Base-by-base conservation (phyloP, 2,113 vertebrate species). In the Myotis davidii region DNA sequence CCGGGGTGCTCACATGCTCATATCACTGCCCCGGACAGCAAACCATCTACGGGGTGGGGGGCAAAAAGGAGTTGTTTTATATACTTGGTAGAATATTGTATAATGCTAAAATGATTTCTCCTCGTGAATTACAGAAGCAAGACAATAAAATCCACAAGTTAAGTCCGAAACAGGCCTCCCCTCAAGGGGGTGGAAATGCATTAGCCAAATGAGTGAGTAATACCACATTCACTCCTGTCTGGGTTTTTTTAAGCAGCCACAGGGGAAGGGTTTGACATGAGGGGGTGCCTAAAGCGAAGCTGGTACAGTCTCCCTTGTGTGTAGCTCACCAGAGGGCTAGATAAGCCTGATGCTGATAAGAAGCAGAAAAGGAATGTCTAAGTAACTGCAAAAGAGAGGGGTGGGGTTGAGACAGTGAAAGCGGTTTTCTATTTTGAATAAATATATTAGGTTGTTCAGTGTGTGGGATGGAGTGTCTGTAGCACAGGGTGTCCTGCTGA, bases 391-490 rank as follows among this genome's bases (percentile, higher is more conserved):
- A 37, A 34, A 34, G 54, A 18, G 16, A 27, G 25, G 50, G 27
- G 25, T 0, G 23, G 70, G 13, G 13, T 0, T 23, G 52, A 88
- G 85, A 59, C 20, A 32, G 52, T n/a, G 74, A 79, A 90, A 91
- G 96, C 81, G 72, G 92, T 67, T 83, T 96, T 95, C 94, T 76
- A 37, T 95, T 93, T 78, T 12, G 17, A 92, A 94, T 85, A 82
- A 96, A 91, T 78, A 72, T 25, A 88, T 91, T 59, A 88, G 95
- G 95, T 83, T 86, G 82, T 85, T 92, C 82, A 79, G 2, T 85
- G 61, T 65, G 69, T 88, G 27, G 93, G 87, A 72, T 52, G 42
- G 70, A 94, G 81, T 82, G 52, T 77, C 70, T 89, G 61, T 54
- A 67, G 48, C 17, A 92, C 81, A 67, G 0, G 0, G 70, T 0